Evolutionary conservation across 2,797 vertebrate species (phyloP), one percentile per base, ranked within the genome.

Genomic region (Cercopithecus neglectus): DNA sequence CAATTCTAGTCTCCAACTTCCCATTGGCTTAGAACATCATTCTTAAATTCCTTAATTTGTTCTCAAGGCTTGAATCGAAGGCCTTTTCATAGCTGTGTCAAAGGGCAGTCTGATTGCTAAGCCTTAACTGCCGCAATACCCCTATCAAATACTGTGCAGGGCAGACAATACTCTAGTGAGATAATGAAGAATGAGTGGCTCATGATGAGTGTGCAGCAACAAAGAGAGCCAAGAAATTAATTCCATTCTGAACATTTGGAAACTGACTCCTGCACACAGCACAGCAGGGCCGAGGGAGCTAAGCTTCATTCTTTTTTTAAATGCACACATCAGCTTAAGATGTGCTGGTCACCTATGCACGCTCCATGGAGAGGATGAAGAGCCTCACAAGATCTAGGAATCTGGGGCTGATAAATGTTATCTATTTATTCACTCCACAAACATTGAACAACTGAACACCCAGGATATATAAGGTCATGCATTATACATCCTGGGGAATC

Each of bases 21-120:
- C 72, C 79, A 9, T 74, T 92, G 91, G 67, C 83, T 97, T 84
- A 64, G 72, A 41, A 17, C 61, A 30, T 46, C 75, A 59, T 84
- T 95, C 97, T n/a, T 80, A 44, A 70, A 55, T 8, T 0, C 46
- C 82, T 96, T 89, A 81, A 94, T 97, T 95, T 82, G 74, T 96
- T 98, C 97, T 84, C 55, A 91, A 93, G 90, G 2, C 61, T 98
- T 80, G 5, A 93, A 82, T 81, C 59, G 97, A 97, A 95, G 46
- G 8, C 44, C 89, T 91, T 97, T 75, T 96, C 57, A 59, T 74
- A 95, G 30, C 48, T 0, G 0, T 61, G 86, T 85, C 85, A 95
- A 81, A 97, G 80, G 7, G 0, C 93, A 80, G 89, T 48, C 67
- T 96, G 92, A 92, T 75, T 96, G 89, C 36, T 41, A 24, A 19